Evolutionary conservation across 2,113 vertebrate genomes (phyloP).

Genomic region (Xiphophorus hellerii): DNA sequence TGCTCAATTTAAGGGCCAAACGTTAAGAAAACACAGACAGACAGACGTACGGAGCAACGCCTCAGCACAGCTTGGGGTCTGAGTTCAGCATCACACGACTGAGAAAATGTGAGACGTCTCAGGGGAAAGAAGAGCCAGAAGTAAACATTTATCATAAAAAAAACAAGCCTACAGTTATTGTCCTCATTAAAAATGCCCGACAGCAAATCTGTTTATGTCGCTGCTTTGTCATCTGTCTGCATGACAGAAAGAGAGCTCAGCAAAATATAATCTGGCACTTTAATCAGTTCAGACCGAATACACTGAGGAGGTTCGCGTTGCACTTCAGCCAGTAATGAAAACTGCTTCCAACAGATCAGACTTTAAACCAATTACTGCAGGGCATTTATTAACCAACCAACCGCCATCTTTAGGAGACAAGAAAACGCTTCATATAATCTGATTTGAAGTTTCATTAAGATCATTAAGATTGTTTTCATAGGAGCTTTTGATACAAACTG

Average conservation of each 20-base stretch:
- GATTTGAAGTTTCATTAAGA: neutral
- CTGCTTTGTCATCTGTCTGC: neutral
- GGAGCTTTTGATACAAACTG: neutral
- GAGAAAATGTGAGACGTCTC: constrained; percentile 22
- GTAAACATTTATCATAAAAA: constrained; percentile 43
- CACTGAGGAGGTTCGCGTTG: neutral
- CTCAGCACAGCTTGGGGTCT: neutral
- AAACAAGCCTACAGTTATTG: constrained; percentile 21
- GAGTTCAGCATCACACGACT: neutral
- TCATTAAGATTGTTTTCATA: accelerated
- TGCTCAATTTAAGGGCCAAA: constrained; percentile 5
- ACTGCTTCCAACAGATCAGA: neutral
- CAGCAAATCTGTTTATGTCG: constrained; percentile 2
- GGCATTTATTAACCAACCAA: neutral
- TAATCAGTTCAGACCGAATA: constrained; percentile 7
- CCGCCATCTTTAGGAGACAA: neutral
- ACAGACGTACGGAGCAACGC: neutral
- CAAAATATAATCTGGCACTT: constrained; percentile 18
- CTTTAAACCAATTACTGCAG: constrained; percentile 6
- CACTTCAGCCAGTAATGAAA: constrained; percentile 7
- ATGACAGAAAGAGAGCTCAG: neutral
- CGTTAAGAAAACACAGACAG: constrained; percentile 11
- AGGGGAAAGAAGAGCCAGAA: constrained; percentile 13
- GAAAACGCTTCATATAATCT: neutral
- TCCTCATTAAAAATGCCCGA: neutral